Percentiles rank a stretch among this genome's conserved stretches.
Conservation (phyloP, 2,113 vertebrate genomes). For the Mus pahari region DNA sequence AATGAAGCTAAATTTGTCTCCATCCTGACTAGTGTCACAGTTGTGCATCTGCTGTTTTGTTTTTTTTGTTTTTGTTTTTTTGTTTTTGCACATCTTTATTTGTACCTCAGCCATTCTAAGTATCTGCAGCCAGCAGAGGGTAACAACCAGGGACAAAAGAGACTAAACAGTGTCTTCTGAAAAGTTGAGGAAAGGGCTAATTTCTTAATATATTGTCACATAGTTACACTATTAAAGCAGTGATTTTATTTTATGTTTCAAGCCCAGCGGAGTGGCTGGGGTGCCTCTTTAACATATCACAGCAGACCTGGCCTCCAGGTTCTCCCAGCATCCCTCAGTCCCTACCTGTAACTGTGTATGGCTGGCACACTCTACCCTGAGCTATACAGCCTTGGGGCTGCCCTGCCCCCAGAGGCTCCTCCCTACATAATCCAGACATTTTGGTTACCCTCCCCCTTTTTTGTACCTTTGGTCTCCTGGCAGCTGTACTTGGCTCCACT, state of each 20-base stretch:
- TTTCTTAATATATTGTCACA: background rate
- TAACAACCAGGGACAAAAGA: background rate
- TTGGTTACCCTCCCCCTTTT: background rate
- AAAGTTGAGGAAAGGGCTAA: conserved; percentile 37
- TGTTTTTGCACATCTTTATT: background rate
- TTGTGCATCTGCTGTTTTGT: background rate
- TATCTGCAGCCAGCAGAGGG: background rate
- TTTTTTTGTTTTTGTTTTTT: too few relatives aligned
- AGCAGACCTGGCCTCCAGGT: background rate
- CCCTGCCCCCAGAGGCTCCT: background rate
- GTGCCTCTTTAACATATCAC: background rate
- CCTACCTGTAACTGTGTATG: background rate
- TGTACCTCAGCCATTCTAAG: background rate
- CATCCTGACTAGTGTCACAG: background rate
- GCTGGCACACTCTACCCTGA: background rate
- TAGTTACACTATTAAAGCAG: background rate
- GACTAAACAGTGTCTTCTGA: conserved; percentile 29
- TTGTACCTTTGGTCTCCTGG: background rate
- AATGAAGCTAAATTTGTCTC: background rate
- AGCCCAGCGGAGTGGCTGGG: background rate
- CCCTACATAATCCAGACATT: background rate
- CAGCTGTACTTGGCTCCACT: background rate
- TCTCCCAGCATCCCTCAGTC: background rate
- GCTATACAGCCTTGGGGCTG: background rate
- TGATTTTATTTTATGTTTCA: background rate